Percentiles rank a stretch among this genome's conserved stretches.
These are phyloP conservation scores for Smittia sp. DNA, from an alignment of 2,888 invertebrate genomes.

Conservation along the genomic window DNA sequence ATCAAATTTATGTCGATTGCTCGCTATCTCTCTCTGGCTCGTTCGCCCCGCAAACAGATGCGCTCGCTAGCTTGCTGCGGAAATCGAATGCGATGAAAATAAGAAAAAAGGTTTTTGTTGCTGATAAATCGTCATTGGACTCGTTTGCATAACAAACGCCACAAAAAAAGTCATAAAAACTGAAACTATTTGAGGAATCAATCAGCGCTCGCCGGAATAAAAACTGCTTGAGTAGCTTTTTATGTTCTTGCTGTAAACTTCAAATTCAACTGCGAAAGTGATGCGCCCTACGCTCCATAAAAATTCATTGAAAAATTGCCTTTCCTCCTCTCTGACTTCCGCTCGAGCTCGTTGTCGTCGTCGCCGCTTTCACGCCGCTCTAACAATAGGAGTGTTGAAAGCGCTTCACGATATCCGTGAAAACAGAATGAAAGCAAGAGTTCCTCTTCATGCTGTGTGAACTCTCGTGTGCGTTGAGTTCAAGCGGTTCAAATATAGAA, in stretches of 20 bases:
- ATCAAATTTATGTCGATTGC: slow-evolving; percentile 23
- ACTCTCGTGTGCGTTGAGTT: slow-evolving; percentile 14
- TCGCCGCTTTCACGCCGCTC: neutral
- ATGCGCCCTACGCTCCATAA: neutral
- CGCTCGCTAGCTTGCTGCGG: slow-evolving; percentile 7
- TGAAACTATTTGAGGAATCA: neutral
- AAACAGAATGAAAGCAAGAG: neutral
- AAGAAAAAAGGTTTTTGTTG: neutral
- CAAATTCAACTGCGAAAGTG: neutral
- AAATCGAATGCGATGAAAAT: neutral
- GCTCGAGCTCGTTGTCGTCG: neutral
- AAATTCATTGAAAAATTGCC: slow-evolving; percentile 6
- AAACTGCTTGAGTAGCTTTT: slow-evolving; percentile 1
- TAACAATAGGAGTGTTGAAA: slow-evolving; percentile 17
- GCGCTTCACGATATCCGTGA: neutral
- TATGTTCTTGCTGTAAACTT: neutral
- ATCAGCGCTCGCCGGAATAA: neutral
- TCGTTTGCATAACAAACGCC: neutral
- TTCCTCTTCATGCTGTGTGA: neutral
- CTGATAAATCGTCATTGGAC: neutral
- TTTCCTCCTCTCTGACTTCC: slow-evolving; percentile 9
- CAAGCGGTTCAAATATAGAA: slow-evolving; percentile 22
- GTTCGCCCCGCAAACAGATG: neutral
- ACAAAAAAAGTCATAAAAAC: slow-evolving; percentile 1
- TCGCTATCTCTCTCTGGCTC: neutral